Conservation (phyloP, 2,797 vertebrate species). For the Gobionotothen gibberifrons region DNA sequence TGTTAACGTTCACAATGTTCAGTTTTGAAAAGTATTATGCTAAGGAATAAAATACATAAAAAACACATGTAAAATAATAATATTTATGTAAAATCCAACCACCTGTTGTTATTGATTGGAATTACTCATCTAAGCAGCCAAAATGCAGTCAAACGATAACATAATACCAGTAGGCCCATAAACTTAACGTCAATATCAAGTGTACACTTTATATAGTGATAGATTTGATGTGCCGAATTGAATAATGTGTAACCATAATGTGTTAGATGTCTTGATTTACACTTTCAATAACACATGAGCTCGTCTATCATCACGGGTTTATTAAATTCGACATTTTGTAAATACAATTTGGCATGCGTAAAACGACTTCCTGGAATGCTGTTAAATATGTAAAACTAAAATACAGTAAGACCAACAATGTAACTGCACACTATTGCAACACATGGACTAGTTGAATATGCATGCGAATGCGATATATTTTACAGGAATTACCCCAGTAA, state of each 20-base stretch:
- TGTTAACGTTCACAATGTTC: too few species aligned
- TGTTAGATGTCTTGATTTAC: not conserved
- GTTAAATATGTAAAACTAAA: not conserved
- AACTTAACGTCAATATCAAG: not conserved
- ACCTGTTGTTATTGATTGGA: not conserved
- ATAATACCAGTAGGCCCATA: not conserved
- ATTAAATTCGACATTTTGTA: not conserved
- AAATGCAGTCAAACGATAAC: not conserved
- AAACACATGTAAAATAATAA: too few species aligned
- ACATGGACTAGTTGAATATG: not conserved
- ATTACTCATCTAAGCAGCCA: not conserved
- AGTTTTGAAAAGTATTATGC: not conserved
- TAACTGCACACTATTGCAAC: not conserved
- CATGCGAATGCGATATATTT: not conserved
- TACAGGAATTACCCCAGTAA: not conserved
- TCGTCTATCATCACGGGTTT: not conserved
- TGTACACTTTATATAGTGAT: not conserved
- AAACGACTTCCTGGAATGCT: not conserved
- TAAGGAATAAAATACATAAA: not conserved
- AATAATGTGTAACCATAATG: not conserved
- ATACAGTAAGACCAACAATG: not conserved
- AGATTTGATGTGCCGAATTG: not conserved
- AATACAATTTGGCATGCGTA: not conserved
- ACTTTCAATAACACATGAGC: rapidly evolving
- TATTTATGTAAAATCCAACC: too few species aligned